These are phyloP conservation scores for Eonycteris spelaea DNA, from an alignment of 2,113 vertebrate species.

Conservation along the genomic window DNA sequence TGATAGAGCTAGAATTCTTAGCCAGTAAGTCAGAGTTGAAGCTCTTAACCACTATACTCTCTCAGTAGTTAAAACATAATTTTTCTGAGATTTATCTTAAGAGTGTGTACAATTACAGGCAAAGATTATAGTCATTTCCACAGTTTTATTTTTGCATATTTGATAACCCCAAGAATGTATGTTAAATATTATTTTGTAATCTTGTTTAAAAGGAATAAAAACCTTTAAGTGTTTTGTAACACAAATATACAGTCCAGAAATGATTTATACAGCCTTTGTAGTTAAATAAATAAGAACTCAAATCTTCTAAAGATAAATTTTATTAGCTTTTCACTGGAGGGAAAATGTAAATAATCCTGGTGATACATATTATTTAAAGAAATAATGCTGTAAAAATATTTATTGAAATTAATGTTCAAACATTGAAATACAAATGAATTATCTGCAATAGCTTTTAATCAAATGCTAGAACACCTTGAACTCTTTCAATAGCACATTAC, in stretches of 20 bases:
- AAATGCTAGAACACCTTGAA: not conserved
- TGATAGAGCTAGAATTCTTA: not conserved
- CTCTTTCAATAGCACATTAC: slow-evolving; percentile 42
- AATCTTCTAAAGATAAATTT: slow-evolving; percentile 58
- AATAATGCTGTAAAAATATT: slow-evolving; percentile 56
- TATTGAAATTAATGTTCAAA: slow-evolving; percentile 58
- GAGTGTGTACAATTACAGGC: not conserved
- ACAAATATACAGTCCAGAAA: slow-evolving; percentile 42
- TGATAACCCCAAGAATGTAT: not conserved
- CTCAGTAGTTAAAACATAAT: not conserved
- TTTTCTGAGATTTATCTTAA: not conserved
- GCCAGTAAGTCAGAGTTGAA: not conserved
- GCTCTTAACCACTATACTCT: not conserved
- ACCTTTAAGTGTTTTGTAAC: not conserved
- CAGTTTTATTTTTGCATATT: not conserved
- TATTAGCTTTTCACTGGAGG: slow-evolving; percentile 46
- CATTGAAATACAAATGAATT: slow-evolving; percentile 60
- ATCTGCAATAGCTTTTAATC: slow-evolving; percentile 37
- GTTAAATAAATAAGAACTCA: slow-evolving; percentile 65
- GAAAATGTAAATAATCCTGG: slow-evolving; percentile 59
- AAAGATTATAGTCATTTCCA: not conserved
- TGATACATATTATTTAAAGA: slow-evolving; percentile 59
- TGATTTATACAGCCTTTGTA: slow-evolving; percentile 46
- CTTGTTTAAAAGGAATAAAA: not conserved
- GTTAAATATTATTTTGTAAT: not conserved